Evolutionary conservation across 2,888 invertebrate species (phyloP).

Genomic region (Sylvicola fuscatus): DNA sequence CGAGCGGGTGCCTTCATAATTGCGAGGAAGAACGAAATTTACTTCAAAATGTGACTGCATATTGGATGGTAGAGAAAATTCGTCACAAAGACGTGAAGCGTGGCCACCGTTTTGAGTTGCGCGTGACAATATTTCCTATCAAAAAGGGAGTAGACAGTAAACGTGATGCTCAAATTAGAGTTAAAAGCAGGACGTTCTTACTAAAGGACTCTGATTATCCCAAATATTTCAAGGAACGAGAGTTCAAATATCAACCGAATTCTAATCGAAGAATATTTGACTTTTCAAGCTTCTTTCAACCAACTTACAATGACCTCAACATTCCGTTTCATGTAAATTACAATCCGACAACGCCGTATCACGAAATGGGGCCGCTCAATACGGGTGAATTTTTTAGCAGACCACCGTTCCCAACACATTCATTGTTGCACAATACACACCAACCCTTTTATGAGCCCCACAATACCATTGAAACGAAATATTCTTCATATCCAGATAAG

Average conservation of each 20-base stretch:
- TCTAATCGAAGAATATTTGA: conserved; percentile 1
- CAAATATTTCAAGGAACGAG: conserved; percentile 13
- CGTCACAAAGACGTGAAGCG: conserved; percentile 35
- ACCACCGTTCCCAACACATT: neutral
- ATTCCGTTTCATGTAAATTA: neutral
- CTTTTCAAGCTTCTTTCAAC: neutral
- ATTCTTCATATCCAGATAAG: no score
- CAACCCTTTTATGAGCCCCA: conserved; percentile 6
- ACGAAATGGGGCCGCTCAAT: conserved; percentile 10
- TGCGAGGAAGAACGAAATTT: conserved; percentile 7
- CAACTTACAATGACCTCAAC: no score
- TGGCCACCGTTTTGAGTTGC: conserved; percentile 39
- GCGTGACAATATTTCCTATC: conserved; percentile 41
- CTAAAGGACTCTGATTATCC: conserved; percentile 30
- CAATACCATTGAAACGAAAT: no score
- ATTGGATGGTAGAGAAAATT: conserved; percentile 49
- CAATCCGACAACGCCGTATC: neutral
- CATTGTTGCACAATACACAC: neutral
- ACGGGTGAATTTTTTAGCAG: conserved; percentile 19
- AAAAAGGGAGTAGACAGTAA: conserved; percentile 20
- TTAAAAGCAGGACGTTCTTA: conserved; percentile 40
- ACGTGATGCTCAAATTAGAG: conserved; percentile 26
- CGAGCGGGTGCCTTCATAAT: conserved; percentile 12
- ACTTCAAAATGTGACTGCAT: conserved; percentile 29
- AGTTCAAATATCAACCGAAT: neutral